Evolutionary conservation across 2,797 vertebrate genomes (phyloP), one percentile per base, ranked within the genome.

Genomic region (Cygnus olor): DNA sequence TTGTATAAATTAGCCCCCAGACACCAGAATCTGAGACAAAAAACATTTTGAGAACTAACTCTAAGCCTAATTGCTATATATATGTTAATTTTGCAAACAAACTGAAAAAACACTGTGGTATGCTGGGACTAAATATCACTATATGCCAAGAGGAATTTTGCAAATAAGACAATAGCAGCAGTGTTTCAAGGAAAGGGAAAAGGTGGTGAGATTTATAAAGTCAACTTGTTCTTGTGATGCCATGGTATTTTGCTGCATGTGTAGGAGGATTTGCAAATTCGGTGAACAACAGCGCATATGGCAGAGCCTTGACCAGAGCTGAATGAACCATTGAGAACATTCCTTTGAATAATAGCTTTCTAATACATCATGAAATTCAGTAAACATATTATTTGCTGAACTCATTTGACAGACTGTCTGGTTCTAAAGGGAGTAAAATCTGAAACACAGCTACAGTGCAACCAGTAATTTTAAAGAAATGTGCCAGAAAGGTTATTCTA

Each of bases 181-280:
- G 89, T 97, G 95, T 97, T 97, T 96, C 38, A 88, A 51, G 72
- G 40, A 79, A 93, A 80, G 64, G 61, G 79, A 83, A 88, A 89
- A 89, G 21, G 38, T 89, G 84, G 85, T 71, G 82, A 93, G 86
- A 85, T 94, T 94, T 96, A 84, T 63, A 66, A 94, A 87, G 44
- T 76, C 80, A 85, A 93, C 32, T 96, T 96, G 92, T 97, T 96
- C 96, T 95, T 97, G 60, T 21, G 47, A 58, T 90, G 80, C 49
- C 54, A 80, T 91, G 80, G 56, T 95, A 93, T 92, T 96, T 94
- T 90, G 80, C 89, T 81, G 74, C 78, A 49, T 93, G 64, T 70
- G 89, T 95, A 95, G 96, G 94, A 97, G 93, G 95, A 93, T 95
- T 96, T 96, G 90, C 85, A 96, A 82, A 89, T 87, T 90, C 53